Base-by-base conservation (phyloP, 2,113 vertebrate species). In the Pelvicachromis taeniatus region DNA sequence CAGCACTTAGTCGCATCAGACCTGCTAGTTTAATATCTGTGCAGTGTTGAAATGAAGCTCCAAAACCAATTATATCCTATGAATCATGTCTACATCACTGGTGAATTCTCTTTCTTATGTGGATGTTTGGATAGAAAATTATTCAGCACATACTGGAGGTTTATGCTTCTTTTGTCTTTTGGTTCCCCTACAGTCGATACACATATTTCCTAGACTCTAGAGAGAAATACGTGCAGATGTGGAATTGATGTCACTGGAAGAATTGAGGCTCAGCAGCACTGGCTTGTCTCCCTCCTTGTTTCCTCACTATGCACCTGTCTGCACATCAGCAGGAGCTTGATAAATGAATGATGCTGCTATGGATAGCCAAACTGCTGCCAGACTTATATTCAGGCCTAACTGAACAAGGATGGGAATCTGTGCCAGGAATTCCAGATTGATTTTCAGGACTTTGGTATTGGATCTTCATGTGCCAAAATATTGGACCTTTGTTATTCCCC, bases 311-410 rank as follows among this genome's bases (percentile, higher is more conserved):
- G 55, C 13, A 12, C 12, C 11, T 58, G 68, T 29, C 8, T 33
- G 42, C 54, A 70, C 75, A 38, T 58, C 85, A 83, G 85, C 83
- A 52, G 85, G 82, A 84, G 86, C 52, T 45, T 9, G n/a, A 78
- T 77, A 11, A 87, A 90, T 82, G 82, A 85, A 82, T 79, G 55
- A 84, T 81, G 68, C 73, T 53, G 26, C 53, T 31, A 7, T 16
- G 17, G 33, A 42, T 5, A 55, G 19, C n/a, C 73, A 21, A 53
- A 31, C 80, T 21, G 77, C 35, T 65, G 84, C 40, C 81, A 77
- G 63, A 82, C 87, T 63, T 61, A 26, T 50, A 45, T 75, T 65
- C 31, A 63, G n/a, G 14, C 17, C 11, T 12, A 23, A 48, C 65
- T 29, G 26, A 61, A 21, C 26, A 6, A 48, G 19, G 48, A 82